phyloP scores from a whole-genome alignment of 2,888 invertebrate species.

The Lepidonotus clava region DNA sequence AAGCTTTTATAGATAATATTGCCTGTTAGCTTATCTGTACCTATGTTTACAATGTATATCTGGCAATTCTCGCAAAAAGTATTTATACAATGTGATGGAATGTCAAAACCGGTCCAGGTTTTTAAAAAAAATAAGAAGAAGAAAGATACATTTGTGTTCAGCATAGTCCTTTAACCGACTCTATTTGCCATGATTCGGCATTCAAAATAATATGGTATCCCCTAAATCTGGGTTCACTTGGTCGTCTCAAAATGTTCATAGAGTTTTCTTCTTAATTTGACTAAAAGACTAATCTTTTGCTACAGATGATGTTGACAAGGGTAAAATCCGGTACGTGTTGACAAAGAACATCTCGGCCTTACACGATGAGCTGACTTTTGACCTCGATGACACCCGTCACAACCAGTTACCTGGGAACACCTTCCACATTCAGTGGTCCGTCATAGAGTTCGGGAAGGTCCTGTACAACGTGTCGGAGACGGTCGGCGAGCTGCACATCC shows the following conservation, averaged over 20 bases:
- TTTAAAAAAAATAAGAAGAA: no score
- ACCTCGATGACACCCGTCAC: slow-evolving; percentile 75
- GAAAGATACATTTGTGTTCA: no score
- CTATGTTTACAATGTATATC: no score
- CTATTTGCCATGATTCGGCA: no score
- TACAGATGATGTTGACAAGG: slow-evolving; percentile 75
- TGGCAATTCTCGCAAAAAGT: no score
- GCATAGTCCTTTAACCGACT: no score
- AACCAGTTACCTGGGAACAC: slow-evolving; percentile 73
- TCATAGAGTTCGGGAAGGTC: slow-evolving; percentile 70
- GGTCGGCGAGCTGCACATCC: slow-evolving; percentile 72
- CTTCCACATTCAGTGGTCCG: slow-evolving; percentile 77
- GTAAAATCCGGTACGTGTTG: slow-evolving; percentile 73
- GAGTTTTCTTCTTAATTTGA: not conserved
- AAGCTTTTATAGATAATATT: no score
- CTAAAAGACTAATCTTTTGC: not conserved
- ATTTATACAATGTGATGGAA: no score
- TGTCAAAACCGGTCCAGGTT: no score
- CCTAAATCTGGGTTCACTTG: not conserved
- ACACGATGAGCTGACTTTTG: slow-evolving; percentile 76
- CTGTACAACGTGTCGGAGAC: slow-evolving; percentile 74
- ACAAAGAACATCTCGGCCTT: slow-evolving; percentile 66
- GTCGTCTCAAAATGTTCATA: not conserved
- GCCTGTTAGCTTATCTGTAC: no score
- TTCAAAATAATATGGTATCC: no score